Percentiles rank a stretch among this genome's conserved stretches.
Evolutionary conservation across 2,888 invertebrate genomes (phyloP).

Genomic region (Bugulina stolonifera): DNA sequence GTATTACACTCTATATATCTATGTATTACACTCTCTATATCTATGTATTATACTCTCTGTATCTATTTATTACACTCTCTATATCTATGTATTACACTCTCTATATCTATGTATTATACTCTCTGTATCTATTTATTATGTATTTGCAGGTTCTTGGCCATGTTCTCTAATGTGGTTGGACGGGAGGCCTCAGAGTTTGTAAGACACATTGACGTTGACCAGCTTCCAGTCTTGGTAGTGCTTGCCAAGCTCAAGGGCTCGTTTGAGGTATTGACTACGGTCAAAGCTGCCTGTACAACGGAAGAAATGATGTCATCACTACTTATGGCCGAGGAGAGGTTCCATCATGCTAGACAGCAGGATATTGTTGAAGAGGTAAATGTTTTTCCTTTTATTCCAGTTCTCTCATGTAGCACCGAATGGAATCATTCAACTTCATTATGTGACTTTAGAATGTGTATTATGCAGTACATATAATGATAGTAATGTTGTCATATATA

Average conservation of each 20-base stretch:
- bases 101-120: not conserved
- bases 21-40: not conserved
- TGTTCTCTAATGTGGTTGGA: constrained; percentile 58
- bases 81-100: too few relatives aligned
- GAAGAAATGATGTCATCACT: constrained; percentile 80
- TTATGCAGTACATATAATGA: too few relatives aligned
- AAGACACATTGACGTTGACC: constrained; percentile 76
- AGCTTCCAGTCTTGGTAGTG: constrained; percentile 79
- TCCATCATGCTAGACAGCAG: constrained; percentile 66
- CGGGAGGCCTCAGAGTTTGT: constrained; percentile 76
- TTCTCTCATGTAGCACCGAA: too few relatives aligned
- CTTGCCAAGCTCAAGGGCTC: constrained; percentile 60
- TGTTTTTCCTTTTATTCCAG: too few relatives aligned
- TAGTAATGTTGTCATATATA: too few relatives aligned
- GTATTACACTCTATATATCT: not conserved
- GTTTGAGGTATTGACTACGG: constrained; percentile 1
- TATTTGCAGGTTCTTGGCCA: not conserved
- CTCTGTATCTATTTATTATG: not conserved
- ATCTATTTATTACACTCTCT: not conserved
- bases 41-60: too few relatives aligned
- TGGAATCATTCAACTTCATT: too few relatives aligned
- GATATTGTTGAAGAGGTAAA: constrained; percentile 72
- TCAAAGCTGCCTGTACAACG: constrained; percentile 72
- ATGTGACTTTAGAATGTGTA: too few relatives aligned
- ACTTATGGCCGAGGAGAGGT: constrained; percentile 81